Percentiles rank a stretch among this genome's conserved stretches.
Conservation (phyloP, 2,113 vertebrate species). For the Myocastor coypus region DNA sequence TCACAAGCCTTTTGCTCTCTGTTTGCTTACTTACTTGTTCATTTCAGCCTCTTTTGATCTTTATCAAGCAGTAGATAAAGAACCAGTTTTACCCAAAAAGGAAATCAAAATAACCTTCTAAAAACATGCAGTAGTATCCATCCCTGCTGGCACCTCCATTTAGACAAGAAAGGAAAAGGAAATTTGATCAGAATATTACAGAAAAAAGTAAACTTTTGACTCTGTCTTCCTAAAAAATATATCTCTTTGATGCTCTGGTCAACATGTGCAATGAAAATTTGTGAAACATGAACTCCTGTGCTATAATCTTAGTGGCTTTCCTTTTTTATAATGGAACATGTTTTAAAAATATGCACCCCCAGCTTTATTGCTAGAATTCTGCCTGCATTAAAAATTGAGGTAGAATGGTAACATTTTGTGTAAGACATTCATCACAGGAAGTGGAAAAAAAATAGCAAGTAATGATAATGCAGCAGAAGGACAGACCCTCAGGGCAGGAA, state of each 20-base stretch:
- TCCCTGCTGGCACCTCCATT: not conserved
- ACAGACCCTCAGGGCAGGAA: not conserved
- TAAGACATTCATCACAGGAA: slow-evolving; percentile 35
- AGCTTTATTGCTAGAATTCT: slow-evolving; percentile 49
- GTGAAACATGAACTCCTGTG: not conserved
- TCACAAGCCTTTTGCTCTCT: slow-evolving; percentile 37
- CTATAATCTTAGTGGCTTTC: slow-evolving; percentile 16
- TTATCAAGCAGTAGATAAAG: slow-evolving; percentile 38
- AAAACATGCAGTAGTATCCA: slow-evolving; percentile 35
- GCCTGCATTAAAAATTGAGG: slow-evolving; percentile 21
- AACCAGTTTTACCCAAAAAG: slow-evolving; percentile 32
- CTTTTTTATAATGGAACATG: not conserved
- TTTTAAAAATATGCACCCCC: not conserved
- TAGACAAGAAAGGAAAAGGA: slow-evolving; percentile 64
- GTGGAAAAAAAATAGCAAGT: slow-evolving; percentile 2
- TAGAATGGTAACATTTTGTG: not conserved
- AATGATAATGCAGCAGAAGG: not conserved
- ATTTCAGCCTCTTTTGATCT: slow-evolving; percentile 58
- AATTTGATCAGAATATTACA: slow-evolving; percentile 52
- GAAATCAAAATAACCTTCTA: slow-evolving; percentile 69
- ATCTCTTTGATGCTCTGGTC: not conserved
- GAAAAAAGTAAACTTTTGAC: slow-evolving; percentile 38
- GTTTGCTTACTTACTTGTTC: slow-evolving; percentile 51
- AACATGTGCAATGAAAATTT: not conserved
- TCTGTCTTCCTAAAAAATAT: not conserved